These are phyloP conservation scores for Apeira syringaria DNA, from an alignment of 2,888 invertebrate species.

Conservation along the genomic window DNA sequence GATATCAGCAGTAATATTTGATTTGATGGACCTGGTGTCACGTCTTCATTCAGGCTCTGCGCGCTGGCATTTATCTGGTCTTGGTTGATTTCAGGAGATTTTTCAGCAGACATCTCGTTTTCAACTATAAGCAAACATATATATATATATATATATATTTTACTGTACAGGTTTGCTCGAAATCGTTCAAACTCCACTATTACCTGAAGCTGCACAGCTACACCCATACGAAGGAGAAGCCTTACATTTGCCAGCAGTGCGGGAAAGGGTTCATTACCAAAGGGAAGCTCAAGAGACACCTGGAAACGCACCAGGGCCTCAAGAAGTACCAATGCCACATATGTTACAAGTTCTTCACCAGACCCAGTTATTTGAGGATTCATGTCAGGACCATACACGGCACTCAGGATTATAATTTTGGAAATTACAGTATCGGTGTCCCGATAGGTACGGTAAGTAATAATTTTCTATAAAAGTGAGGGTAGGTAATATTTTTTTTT, in stretches of 20 bases:
- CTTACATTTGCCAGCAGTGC: conserved; percentile 72
- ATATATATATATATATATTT: too few relatives aligned
- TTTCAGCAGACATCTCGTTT: too few relatives aligned
- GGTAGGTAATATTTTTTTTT: too few relatives aligned
- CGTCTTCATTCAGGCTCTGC: too few relatives aligned
- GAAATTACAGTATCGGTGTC: conserved; percentile 36
- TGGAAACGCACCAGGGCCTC: conserved; percentile 68
- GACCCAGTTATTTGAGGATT: conserved; percentile 68
- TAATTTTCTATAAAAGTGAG: too few relatives aligned
- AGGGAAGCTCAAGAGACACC: conserved; percentile 68
- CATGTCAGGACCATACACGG: conserved; percentile 74
- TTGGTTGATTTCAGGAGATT: too few relatives aligned
- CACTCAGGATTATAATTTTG: conserved; percentile 67
- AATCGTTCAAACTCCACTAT: conserved; percentile 70
- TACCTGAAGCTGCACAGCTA: conserved; percentile 71
- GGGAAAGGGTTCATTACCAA: conserved; percentile 74
- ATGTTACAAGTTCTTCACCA: conserved; percentile 73
- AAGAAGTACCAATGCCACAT: conserved; percentile 76
- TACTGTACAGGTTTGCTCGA: conserved; percentile 51
- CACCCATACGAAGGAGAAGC: conserved; percentile 73
- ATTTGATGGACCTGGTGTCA: too few relatives aligned
- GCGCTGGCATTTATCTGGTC: too few relatives aligned
- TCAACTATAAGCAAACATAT: too few relatives aligned
- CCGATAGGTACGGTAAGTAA: conserved; percentile 11
- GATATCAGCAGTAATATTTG: too few relatives aligned